Evolutionary conservation across 2,113 vertebrate genomes (phyloP), one percentile per base, ranked within the genome.

Genomic region (Chlamydotis undulata): DNA sequence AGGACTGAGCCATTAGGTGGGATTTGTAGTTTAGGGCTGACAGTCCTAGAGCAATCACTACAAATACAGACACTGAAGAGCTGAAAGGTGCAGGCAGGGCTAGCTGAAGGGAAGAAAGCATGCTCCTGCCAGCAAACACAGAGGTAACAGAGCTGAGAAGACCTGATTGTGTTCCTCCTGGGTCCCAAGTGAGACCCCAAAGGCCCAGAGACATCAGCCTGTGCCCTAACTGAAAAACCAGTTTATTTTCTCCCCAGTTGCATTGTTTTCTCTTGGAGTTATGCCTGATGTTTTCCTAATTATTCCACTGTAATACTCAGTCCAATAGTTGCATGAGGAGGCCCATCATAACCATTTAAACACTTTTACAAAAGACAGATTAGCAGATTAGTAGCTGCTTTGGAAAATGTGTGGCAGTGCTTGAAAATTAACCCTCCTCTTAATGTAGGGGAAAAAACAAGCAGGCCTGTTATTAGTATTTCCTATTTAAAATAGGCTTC

Each of bases 401-500:
- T 95, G 81, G 83, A 92, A 91, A 96, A 93, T 83, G 77, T 87
- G 92, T 9, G 24, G 86, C 70, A 89, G 57, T 63, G 70, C 89
- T 92, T 95, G 80, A 94, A 96, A 96, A 94, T 82, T 70, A 94
- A 92, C 87, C 63, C 83, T 77, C 74, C 47, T 91, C 80, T 79
- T 96, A 87, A 91, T 59, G n/a, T 24, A 89, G 65, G 53, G 53
- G 77, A 60, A 90, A 74, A 94, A 90, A 21, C 45, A 95, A 74
- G 83, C 74, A 84, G 89, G 41, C 45, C 89, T 96, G 81, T 96
- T 90, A 96, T 96, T 97, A 95, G 55, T 69, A 90, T 94, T 96
- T 95, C 89, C 95, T 94, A 91, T 95, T 96, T 95, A 94, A 95
- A 96, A 95, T 67, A 83, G 77, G 57, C 84, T 79, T 89, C 89